Base-by-base conservation (phyloP, 2,888 invertebrate species). In the Drosophila borborema region DNA sequence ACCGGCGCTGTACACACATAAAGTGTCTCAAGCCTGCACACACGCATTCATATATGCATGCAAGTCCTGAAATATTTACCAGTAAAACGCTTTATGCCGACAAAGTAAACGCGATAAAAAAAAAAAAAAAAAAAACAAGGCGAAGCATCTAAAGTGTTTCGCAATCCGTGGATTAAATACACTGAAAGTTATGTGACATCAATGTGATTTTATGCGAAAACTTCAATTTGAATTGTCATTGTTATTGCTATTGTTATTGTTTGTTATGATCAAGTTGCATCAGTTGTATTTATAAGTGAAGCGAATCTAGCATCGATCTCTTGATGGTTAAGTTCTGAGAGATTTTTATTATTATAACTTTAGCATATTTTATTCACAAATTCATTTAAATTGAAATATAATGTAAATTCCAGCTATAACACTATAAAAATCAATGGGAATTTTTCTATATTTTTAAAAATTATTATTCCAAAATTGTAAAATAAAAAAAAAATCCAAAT, bases 21-120 rank as follows among this genome's bases (percentile, higher is more conserved):
- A 70, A 56, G 48, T 56, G 69, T 38, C 46, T 58, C 55, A 46
- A 28, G 18, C 28, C 41, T 28, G 51, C n/a, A 36, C 45, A 36
- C 60, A 10, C 20, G 20, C 56, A 43, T 41, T 23, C 54, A 18
- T 38, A 41, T 48, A 62, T 46, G n/a, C 59, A 43, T 46, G 20
- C 49, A 58, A 63, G 61, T 54, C 36, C 43, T 43, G 70, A 76
- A 78, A 77, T 81, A 79, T 81, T 86, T 81, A 64, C 61, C 56
- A 51, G 64, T 68, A 66, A 71, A 73, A 36, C 60, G 85, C 63
- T 87, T 86, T 77, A 68, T 71, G 74, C 55, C 59, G 56, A 48
- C 60, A 65, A 66, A 72, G 59, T 66, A 56, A 74, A 63, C 46
- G 72, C 48, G 66, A 75, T 74, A 68, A 79, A 58, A 20, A 20